Evolutionary conservation across 2,113 vertebrate genomes (phyloP).

Genomic region (Daboia siamensis): DNA sequence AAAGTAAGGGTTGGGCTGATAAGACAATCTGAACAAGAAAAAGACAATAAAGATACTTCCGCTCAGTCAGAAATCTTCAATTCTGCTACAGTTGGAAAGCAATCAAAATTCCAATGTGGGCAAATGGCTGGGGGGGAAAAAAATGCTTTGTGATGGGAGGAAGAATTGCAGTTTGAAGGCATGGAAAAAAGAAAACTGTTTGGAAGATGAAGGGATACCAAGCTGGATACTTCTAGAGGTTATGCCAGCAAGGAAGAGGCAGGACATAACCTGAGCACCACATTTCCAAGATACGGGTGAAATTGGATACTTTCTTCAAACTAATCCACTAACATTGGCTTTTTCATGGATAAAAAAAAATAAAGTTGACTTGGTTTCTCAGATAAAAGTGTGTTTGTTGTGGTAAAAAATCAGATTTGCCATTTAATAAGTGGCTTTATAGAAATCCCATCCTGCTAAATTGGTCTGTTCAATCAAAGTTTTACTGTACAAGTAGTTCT

Average conservation of each 20-base stretch:
- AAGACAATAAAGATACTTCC: background rate
- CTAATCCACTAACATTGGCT: background rate
- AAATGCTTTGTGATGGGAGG: background rate
- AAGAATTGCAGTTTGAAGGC: background rate
- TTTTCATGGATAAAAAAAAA: background rate
- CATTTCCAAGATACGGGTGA: background rate
- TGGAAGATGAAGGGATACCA: background rate
- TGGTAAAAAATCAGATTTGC: background rate
- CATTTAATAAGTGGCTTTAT: background rate
- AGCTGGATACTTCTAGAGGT: background rate
- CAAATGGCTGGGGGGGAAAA: background rate
- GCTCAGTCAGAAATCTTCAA: background rate
- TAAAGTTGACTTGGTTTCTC: background rate
- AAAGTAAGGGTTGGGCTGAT: background rate
- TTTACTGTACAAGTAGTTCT: background rate
- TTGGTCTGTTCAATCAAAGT: background rate
- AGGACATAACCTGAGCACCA: background rate
- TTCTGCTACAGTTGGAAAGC: background rate
- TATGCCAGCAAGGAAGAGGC: background rate
- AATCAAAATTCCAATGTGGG: background rate
- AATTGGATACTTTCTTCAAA: background rate
- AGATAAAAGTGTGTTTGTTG: background rate
- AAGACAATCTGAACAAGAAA: background rate
- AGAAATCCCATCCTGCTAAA: background rate
- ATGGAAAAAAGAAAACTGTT: background rate